Evolutionary conservation across 2,888 invertebrate species (phyloP), one percentile per base, ranked within the genome.

Genomic region (Patella depressa): DNA sequence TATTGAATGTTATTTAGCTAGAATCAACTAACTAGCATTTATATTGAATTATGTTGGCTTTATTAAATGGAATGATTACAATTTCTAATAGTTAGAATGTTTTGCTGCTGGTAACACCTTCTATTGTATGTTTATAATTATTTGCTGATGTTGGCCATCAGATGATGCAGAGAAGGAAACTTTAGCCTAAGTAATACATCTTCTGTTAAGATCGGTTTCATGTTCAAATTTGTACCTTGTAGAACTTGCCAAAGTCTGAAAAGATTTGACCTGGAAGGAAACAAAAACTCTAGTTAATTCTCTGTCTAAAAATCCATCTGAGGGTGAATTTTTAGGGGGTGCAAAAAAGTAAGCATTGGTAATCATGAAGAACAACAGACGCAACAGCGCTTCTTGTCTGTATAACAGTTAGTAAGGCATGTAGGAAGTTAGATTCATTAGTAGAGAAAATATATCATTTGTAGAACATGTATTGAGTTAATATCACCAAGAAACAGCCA

Each of bases 391-490:
- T 45, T 7, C 45, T 45, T 45, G 12, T 65, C 65, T 65, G 14
- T 65, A 24, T 65, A 19, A 65, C 24, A 24, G 65, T 65, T 24
- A 65, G 12, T 14, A 65, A 65, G 65, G 65, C 65, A 24, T 65
- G 65, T 65, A 65, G 65, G 65, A 24, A 65, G 65, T 65, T 65
- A 65, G 45, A 65, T 65, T 65, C 65, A 65, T 65, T 65, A 65
- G 65, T 65, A 24, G 24, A 65, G 24, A 24, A 65, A 65, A 65
- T 65, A 65, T 19, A 65, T 65, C 65, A 65, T 65, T 65, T 65
- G 65, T 65, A 24, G 65, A 24, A 45, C 45, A 45, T 45, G 45
- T 45, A 45, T 45, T 45, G 45, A 45, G 45, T 45, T 45, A 45
- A 45, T 45, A 45, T 45, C 45, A 45, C 45, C 45, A 45, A 45